phyloP scores from a whole-genome alignment of 2,113 vertebrate genomes.

The Chionis minor region DNA sequence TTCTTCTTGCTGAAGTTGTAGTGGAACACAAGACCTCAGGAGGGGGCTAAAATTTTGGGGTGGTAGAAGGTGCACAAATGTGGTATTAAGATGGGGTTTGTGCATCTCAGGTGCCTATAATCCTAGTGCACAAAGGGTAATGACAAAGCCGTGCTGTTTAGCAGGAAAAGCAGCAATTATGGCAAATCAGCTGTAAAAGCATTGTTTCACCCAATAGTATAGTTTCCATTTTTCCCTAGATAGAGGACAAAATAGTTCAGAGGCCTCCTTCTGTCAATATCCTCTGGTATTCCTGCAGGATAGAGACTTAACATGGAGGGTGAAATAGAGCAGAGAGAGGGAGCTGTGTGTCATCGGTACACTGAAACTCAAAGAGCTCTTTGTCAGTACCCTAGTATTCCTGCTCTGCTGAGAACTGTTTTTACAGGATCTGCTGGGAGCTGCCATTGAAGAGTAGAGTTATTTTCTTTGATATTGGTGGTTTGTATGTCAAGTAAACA shows the following conservation, averaged over 20 bases:
- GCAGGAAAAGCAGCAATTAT: not conserved
- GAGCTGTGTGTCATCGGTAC: not conserved
- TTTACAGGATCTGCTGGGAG: not conserved
- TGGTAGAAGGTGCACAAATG: not conserved
- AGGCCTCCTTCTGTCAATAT: not conserved
- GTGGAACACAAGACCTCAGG: not conserved
- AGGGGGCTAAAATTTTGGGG: not conserved
- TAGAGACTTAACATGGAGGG: not conserved
- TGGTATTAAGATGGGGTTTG: not conserved
- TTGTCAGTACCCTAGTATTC: not conserved
- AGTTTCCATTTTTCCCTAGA: not conserved
- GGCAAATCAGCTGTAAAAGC: not conserved
- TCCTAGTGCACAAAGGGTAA: not conserved
- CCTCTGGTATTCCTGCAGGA: not conserved
- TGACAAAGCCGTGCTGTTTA: not conserved
- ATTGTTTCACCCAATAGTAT: not conserved
- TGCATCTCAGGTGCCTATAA: not conserved
- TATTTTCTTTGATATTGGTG: not conserved
- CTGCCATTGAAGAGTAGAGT: not conserved
- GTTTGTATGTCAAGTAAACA: not conserved
- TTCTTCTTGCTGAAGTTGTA: not conserved
- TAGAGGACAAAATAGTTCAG: not conserved
- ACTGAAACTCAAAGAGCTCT: not conserved
- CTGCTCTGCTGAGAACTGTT: not conserved
- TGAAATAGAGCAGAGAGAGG: not conserved